Conservation (phyloP, 2,113 vertebrate species). For the Stegostoma tigrinum region DNA sequence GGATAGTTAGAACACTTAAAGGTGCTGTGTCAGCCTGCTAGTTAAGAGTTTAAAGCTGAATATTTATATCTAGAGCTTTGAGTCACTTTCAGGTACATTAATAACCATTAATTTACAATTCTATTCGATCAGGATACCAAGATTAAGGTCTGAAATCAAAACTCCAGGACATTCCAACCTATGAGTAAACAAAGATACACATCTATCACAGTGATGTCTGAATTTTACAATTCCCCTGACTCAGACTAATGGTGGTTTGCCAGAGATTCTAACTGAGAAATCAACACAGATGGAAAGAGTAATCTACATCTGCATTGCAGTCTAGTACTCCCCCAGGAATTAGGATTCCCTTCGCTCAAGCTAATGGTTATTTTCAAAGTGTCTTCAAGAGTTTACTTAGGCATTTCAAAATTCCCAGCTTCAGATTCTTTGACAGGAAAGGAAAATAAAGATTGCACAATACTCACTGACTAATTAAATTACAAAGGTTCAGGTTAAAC, state of each 20-base stretch:
- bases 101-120: constrained; percentile 5
- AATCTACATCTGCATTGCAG: background rate
- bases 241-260: background rate
- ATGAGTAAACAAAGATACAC: constrained; percentile 1
- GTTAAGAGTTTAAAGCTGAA: constrained; percentile 2
- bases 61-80: background rate
- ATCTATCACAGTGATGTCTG: constrained; percentile 17
- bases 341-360: background rate
- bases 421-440: background rate
- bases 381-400: background rate
- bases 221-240: constrained; percentile 26
- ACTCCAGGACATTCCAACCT: background rate
- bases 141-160: constrained; percentile 7
- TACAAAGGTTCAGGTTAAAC: background rate
- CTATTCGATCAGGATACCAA: background rate
- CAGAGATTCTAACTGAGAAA: constrained; percentile 9
- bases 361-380: constrained; percentile 21
- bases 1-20: background rate
- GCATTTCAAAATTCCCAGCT: background rate
- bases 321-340: background rate
- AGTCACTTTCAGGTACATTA: background rate
- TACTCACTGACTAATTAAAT: background rate
- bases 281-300: constrained; percentile 27
- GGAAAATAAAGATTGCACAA: background rate
- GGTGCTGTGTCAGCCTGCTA: background rate